A percentile compares a stretch with the other conserved stretches of the same genome.
Conservation (phyloP, 2,888 invertebrate genomes). For the Drosophila melanocephala region DNA sequence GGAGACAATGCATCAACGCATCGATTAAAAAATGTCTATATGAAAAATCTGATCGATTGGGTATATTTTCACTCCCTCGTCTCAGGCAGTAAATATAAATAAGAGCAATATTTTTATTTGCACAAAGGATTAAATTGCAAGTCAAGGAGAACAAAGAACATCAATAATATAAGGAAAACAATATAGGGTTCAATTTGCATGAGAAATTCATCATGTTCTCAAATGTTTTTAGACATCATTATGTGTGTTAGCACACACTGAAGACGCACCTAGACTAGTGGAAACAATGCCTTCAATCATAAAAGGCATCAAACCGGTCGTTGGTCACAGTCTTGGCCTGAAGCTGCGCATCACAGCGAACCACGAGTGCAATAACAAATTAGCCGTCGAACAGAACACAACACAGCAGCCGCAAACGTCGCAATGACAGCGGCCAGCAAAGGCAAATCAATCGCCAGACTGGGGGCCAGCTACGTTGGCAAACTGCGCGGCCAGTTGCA, state of each 20-base stretch:
- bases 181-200: background rate
- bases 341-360: constrained; percentile 33
- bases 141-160: background rate
- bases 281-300: constrained; percentile 3
- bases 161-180: background rate
- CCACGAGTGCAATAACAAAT: constrained; percentile 50
- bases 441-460: constrained; percentile 18
- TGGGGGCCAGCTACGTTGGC: constrained; percentile 5
- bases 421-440: constrained; percentile 46
- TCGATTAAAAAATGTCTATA: background rate
- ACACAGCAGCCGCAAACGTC: constrained; percentile 11
- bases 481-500: constrained; percentile 62
- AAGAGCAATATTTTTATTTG: background rate
- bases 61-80: background rate
- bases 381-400: constrained; percentile 65
- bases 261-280: background rate
- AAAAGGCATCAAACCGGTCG: constrained; percentile 46
- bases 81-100: background rate
- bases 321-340: constrained; percentile 21
- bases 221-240: background rate
- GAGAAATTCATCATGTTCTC: background rate
- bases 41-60: background rate
- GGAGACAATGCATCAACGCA: background rate
- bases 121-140: background rate
- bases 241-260: background rate